Percentiles rank a stretch among this genome's conserved stretches.
phyloP scores from a whole-genome alignment of 2,797 vertebrate genomes.

The Artibeus jamaicensis region DNA sequence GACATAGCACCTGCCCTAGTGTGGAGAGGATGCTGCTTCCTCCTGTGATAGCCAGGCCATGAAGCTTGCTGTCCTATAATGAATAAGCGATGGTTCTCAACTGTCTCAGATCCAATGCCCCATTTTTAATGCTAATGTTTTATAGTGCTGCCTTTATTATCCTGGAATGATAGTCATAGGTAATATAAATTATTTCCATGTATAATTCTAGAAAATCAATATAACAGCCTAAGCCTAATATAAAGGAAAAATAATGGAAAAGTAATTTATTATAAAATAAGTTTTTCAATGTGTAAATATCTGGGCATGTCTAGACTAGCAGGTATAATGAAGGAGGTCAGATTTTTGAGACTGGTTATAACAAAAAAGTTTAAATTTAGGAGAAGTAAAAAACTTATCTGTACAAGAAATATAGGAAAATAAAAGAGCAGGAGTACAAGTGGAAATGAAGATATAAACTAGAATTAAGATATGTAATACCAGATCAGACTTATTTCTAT shows the following conservation, averaged over 20 bases:
- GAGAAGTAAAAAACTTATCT: conserved; percentile 39
- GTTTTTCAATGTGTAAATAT: conserved; percentile 42
- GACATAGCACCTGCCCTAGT: no score
- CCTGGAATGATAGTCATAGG: conserved; percentile 40
- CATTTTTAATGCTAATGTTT: not conserved
- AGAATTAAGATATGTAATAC: conserved; percentile 12
- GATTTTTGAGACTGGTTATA: conserved; percentile 9
- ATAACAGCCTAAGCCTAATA: conserved; percentile 37
- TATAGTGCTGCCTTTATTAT: conserved; percentile 3
- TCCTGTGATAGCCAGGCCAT: not conserved
- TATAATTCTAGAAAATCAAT: conserved; percentile 46
- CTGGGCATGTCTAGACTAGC: conserved; percentile 39
- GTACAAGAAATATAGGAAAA: conserved; percentile 32
- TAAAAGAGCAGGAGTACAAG: conserved; percentile 21
- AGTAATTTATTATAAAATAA: conserved; percentile 58
- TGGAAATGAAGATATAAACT: conserved; percentile 33
- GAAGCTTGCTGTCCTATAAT: not conserved
- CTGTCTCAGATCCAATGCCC: not conserved
- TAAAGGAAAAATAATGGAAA: conserved; percentile 35
- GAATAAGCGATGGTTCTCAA: not conserved
- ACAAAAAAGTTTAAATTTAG: conserved; percentile 38
- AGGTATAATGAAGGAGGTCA: not conserved
- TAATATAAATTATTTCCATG: conserved; percentile 41
- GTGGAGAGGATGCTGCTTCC: not conserved
- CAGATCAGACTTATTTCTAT: conserved; percentile 19